Conservation (phyloP, 2,888 invertebrate genomes). For the Drosophila rubida region DNA sequence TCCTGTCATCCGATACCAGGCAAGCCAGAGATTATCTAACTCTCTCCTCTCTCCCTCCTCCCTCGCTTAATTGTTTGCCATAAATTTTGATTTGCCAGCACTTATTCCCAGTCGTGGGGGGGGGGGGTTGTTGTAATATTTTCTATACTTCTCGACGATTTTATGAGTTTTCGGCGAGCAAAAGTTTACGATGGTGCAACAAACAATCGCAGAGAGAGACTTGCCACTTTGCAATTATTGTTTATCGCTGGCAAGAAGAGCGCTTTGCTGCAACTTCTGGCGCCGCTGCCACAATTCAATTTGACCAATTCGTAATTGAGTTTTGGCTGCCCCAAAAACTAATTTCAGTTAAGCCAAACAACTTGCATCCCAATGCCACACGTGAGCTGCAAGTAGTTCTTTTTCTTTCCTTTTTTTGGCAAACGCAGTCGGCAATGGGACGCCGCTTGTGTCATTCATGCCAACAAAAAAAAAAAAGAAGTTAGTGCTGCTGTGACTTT, state of each 20-base stretch:
- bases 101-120: background rate
- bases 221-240: slow-evolving; percentile 42
- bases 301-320: slow-evolving; percentile 11
- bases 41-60: too few species aligned
- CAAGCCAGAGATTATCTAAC: background rate
- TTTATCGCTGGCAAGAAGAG: slow-evolving; percentile 32
- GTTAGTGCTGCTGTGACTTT: background rate
- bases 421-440: too few species aligned
- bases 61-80: slow-evolving; percentile 64
- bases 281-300: slow-evolving; percentile 19
- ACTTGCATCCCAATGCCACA: too few species aligned
- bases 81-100: slow-evolving; percentile 63
- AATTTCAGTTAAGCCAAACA: slow-evolving; percentile 1
- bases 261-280: slow-evolving; percentile 8
- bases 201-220: background rate
- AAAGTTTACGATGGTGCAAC: slow-evolving; percentile 20
- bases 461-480: too few species aligned
- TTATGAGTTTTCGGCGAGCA: slow-evolving; percentile 38
- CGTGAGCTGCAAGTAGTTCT: too few species aligned
- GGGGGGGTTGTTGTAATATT: slow-evolving; percentile 7
- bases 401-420: too few species aligned
- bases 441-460: too few species aligned
- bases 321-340: slow-evolving; percentile 12
- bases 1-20: slow-evolving; percentile 5
- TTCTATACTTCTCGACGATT: slow-evolving; percentile 35